These are phyloP conservation scores for Tragopan temminckii DNA, from an alignment of 2,797 vertebrate species.

Conservation along the genomic window DNA sequence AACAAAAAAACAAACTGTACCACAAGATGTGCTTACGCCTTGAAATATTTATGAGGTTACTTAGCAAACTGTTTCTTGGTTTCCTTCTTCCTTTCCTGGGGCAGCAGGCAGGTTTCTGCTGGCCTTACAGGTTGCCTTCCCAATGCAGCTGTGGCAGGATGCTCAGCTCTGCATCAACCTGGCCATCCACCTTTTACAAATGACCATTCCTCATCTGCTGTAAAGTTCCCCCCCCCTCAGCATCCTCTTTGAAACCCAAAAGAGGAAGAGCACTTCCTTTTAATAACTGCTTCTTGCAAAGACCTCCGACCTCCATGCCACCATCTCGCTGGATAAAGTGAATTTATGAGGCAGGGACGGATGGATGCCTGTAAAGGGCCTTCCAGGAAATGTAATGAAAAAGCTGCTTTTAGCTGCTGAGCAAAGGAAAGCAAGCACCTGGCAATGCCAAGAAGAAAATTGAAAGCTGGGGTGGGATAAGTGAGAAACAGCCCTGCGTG, in stretches of 20 bases:
- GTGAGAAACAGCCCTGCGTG: slow-evolving; percentile 18
- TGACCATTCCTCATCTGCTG: neutral
- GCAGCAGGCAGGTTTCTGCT: neutral
- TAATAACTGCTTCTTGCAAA: slow-evolving; percentile 55
- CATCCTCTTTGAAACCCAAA: slow-evolving; percentile 39
- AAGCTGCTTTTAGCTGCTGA: slow-evolving; percentile 68
- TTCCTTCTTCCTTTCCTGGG: neutral
- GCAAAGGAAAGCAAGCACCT: slow-evolving; percentile 44
- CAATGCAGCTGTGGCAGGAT: neutral
- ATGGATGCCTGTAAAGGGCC: slow-evolving; percentile 37
- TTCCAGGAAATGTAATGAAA: slow-evolving; percentile 76
- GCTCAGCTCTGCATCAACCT: neutral
- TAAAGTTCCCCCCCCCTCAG: neutral
- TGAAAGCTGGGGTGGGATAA: slow-evolving; percentile 49
- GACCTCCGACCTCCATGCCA: slow-evolving; percentile 27
- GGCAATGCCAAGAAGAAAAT: slow-evolving; percentile 66
- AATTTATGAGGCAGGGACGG: slow-evolving; percentile 69
- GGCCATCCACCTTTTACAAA: neutral
- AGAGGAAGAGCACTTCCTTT: slow-evolving; percentile 33
- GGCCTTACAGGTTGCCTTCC: neutral
- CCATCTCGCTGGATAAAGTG: slow-evolving; percentile 64
- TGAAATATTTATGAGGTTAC: slow-evolving; percentile 68
- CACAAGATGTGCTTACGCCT: slow-evolving; percentile 35
- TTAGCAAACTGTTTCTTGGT: slow-evolving; percentile 7
- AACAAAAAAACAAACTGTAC: slow-evolving; percentile 51